Evolutionary conservation across 2,113 vertebrate genomes (phyloP), one percentile per base, ranked within the genome.

Genomic region (Callocephalon fimbriatum): DNA sequence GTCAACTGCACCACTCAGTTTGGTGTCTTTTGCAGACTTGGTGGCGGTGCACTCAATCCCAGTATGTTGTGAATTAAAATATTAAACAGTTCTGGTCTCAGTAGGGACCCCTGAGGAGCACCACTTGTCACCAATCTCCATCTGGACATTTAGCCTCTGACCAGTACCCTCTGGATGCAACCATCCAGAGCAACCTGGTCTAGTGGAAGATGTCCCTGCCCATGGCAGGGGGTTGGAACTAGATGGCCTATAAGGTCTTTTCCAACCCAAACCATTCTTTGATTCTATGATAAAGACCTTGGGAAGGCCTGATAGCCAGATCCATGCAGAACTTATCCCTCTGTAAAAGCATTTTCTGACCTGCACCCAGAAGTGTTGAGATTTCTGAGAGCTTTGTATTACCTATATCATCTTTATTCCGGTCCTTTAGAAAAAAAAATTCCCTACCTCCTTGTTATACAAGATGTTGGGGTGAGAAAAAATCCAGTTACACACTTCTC

Each of bases 221-320:
- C 32, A 35, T 58, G 21, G 56, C 32, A 58, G 21, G 13, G 50
- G 56, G 13, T 7, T 58, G 56, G 21, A 35, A 35, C n/a, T 22
- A 35, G 15, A 21, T 58, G 32, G 21, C 35, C 21, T 58, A 15
- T 58, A 58, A 35, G 56, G 22, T 58, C 56, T 58, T 58, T 21
- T 58, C 56, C 32, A 35, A 15, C 21, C 32, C 56, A 35, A 58
- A 35, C 32, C 32, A 23, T 35, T 35, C 56, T 58, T 58, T 58
- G 32, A 23, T 58, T 58, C 56, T 58, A 35, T 58, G 32, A 58
- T 58, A 23, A 91, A 56, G 16, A 7, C 13, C 62, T 94, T 48
- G 22, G 6, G 20, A 31, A 62, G 22, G 9, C n/a, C 29, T 70
- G 38, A 42, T 47, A 67, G 19, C 15, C 0, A 0, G 22, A 68